A percentile compares a stretch with the other conserved stretches of the same genome.
Conservation (phyloP, 2,797 vertebrate genomes). For the Pogoniulus pusillus region DNA sequence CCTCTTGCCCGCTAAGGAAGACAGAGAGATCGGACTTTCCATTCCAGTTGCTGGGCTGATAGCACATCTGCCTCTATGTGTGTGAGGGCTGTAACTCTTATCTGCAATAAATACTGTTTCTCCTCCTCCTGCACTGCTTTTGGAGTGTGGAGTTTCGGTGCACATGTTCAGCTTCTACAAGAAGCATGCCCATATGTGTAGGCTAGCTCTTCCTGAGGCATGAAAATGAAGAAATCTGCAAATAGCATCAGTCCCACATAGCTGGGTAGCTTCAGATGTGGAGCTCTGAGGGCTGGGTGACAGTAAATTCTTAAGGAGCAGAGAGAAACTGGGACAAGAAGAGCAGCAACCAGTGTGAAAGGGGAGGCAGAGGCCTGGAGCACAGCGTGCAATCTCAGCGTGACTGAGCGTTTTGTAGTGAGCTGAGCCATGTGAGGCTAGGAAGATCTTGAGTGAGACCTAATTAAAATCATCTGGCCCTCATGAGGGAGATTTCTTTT, state of each 20-base stretch:
- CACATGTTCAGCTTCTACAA: not conserved
- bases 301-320: not conserved
- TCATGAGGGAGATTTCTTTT: conserved; percentile 23
- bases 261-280: not conserved
- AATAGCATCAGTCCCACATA: not conserved
- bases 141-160: not conserved
- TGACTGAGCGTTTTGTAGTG: not conserved
- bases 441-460: conserved; percentile 15
- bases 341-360: not conserved
- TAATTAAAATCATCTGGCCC: conserved; percentile 58
- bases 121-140: not conserved
- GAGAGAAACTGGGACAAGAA: not conserved
- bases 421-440: not conserved
- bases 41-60: not conserved
- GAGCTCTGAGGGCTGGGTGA: not conserved
- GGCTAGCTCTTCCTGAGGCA: not conserved
- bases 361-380: not conserved
- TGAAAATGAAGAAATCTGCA: not conserved
- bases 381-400: not conserved
- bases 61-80: not conserved
- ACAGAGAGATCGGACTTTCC: not conserved
- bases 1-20: not conserved
- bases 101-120: not conserved
- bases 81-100: not conserved
- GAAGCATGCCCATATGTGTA: not conserved